phyloP scores from a whole-genome alignment of 2,888 invertebrate species.

The Amaurobius ferox region DNA sequence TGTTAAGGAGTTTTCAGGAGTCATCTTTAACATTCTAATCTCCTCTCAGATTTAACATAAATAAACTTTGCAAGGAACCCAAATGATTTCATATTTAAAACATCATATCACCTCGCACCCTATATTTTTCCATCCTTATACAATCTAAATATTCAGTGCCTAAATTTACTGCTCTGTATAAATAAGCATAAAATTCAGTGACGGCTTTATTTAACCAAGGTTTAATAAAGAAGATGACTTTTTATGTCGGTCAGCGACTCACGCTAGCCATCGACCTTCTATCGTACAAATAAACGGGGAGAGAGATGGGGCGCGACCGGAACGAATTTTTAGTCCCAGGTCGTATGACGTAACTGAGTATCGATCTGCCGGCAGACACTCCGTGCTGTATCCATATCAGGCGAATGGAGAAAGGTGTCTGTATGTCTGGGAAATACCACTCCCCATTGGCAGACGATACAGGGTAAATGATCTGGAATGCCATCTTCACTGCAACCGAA shows the following conservation, averaged over 20 bases:
- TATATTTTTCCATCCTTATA: too few species aligned
- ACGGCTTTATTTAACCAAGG: too few species aligned
- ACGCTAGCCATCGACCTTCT: background rate
- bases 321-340: constrained; percentile 20
- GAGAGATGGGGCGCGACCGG: constrained; percentile 15
- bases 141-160: too few species aligned
- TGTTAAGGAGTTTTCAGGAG: too few species aligned
- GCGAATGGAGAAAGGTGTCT: constrained; percentile 40
- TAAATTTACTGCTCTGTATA: too few species aligned
- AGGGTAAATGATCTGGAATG: constrained; percentile 44
- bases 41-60: too few species aligned
- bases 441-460: constrained; percentile 32
- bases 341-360: constrained; percentile 42
- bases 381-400: constrained; percentile 35
- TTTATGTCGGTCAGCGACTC: constrained; percentile 1
- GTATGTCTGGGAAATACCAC: constrained; percentile 58
- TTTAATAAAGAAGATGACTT: too few species aligned
- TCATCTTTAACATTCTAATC: too few species aligned
- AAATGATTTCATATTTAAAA: too few species aligned
- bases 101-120: too few species aligned
- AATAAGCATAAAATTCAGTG: too few species aligned
- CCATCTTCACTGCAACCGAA: background rate
- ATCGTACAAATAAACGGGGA: background rate
- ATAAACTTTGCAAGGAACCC: too few species aligned
- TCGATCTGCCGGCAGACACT: constrained; percentile 43